Conservation (phyloP, 1,140 invertebrate species). For the Polyergus mexicanus region DNA sequence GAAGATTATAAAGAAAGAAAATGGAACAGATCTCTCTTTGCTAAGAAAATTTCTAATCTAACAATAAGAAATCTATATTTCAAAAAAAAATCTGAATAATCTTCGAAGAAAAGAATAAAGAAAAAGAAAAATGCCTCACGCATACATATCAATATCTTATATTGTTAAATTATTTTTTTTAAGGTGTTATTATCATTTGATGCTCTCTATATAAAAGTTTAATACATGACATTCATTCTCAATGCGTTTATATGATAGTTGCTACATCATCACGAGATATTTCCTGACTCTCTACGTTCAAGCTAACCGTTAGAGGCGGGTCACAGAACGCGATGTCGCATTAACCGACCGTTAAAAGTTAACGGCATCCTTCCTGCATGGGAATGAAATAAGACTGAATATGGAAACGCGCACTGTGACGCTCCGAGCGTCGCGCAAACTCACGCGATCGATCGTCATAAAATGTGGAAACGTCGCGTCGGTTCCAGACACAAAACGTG, state of each 20-base stretch:
- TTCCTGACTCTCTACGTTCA: constrained; percentile 31
- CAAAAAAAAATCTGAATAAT: not conserved
- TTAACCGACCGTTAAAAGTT: constrained; percentile 72
- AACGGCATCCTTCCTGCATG: constrained; percentile 59
- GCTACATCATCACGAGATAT: constrained; percentile 46
- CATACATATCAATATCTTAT: not conserved
- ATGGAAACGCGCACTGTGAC: constrained; percentile 49
- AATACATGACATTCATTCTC: not conserved
- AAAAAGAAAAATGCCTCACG: not conserved
- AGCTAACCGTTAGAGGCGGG: constrained; percentile 44
- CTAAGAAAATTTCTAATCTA: not conserved
- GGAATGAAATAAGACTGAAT: constrained; percentile 66
- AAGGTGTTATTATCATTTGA: not conserved
- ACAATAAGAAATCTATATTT: not conserved
- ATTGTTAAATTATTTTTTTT: not conserved
- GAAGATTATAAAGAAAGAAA: not conserved
- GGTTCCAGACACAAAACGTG: constrained; percentile 64
- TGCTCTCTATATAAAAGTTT: not conserved
- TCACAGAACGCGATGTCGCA: constrained; percentile 54
- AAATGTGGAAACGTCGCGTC: constrained; percentile 73
- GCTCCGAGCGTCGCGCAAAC: constrained; percentile 20
- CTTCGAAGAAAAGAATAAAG: not conserved
- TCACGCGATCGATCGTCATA: constrained; percentile 69
- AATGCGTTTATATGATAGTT: constrained; percentile 7
- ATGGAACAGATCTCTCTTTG: not conserved